Evolutionary conservation across 2,113 vertebrate species (phyloP), one percentile per base, ranked within the genome.

Genomic region (Taurulus bubalis): DNA sequence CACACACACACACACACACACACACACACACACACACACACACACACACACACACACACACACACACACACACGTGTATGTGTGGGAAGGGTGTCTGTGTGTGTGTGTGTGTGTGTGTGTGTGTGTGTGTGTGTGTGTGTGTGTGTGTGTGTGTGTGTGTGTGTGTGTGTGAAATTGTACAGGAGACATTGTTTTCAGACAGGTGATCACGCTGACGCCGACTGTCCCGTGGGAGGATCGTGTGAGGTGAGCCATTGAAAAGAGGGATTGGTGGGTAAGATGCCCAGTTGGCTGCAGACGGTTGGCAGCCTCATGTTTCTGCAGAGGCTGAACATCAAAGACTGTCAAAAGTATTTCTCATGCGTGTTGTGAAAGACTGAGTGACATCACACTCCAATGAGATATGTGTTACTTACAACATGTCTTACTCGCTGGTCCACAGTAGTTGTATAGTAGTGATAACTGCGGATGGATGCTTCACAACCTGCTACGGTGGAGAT

Each of bases 251-350:
- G 72, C 51, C 76, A 60, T 42, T 1, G 40, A 65, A 77, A 66
- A 51, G 60, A 79, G 51, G 63, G 80, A 74, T 32, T 51, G 66
- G 30, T 58, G 81, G 68, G 63, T 76, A 67, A 77, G 83, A 74
- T 84, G 83, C 83, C 83, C 66, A 81, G 60, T 88, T 86, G 79
- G 82, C 87, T 72, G 45, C 55, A 75, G 77, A 79, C 9, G 53
- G 49, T 68, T 89, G 85, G 83, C 85, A 83, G 85, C 84, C 18
- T 90, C 80, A 60, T 81, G 84, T 90, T 85, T 80, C 90, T 71
- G 56, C 70, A 74, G 71, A 72, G 85, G 75, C 73, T 60, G 28
- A 85, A 90, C 80, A 87, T 91, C 84, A 91, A 88, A 91, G 85
- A 68, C 77, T 62, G 63, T 82, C 58, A 66, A 64, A 77, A 59